These are phyloP conservation scores for Steromphala cineraria DNA, from an alignment of 2,888 invertebrate species.

Conservation along the genomic window DNA sequence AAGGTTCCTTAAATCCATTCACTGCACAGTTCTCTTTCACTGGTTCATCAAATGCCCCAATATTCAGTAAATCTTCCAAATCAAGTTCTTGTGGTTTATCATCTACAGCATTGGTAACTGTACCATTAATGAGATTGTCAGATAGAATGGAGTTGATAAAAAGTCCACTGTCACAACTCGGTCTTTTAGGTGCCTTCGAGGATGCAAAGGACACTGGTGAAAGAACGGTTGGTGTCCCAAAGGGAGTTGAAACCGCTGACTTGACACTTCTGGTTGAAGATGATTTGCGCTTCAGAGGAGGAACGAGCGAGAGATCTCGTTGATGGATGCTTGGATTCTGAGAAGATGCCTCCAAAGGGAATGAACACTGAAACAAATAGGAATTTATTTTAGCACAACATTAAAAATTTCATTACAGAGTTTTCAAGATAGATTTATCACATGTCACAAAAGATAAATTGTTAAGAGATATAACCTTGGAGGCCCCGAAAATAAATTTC, in stretches of 20 bases:
- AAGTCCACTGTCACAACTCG: not conserved
- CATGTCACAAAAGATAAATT: too few relatives aligned
- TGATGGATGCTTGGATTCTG: not conserved
- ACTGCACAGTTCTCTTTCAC: not conserved
- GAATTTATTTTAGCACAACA: not conserved
- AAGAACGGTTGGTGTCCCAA: not conserved
- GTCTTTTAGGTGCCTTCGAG: not conserved
- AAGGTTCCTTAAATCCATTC: not conserved
- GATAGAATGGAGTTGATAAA: not conserved
- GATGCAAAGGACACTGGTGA: not conserved
- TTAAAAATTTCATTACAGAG: too few relatives aligned
- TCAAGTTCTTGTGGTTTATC: not conserved
- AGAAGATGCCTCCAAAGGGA: not conserved
- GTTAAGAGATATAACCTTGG: too few relatives aligned
- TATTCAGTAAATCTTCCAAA: not conserved
- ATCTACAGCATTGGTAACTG: not conserved
- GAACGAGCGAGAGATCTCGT: not conserved
- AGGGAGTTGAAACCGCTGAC: not conserved
- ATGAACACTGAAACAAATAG: not conserved
- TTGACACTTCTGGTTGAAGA: not conserved
- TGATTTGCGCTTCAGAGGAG: not conserved
- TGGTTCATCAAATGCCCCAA: conserved; percentile 8
- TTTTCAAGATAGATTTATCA: too few relatives aligned
- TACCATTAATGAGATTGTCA: too few relatives aligned
- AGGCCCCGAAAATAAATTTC: too few relatives aligned